Conservation (phyloP, 2,888 invertebrate genomes). For the Platerodrilus igneus region DNA sequence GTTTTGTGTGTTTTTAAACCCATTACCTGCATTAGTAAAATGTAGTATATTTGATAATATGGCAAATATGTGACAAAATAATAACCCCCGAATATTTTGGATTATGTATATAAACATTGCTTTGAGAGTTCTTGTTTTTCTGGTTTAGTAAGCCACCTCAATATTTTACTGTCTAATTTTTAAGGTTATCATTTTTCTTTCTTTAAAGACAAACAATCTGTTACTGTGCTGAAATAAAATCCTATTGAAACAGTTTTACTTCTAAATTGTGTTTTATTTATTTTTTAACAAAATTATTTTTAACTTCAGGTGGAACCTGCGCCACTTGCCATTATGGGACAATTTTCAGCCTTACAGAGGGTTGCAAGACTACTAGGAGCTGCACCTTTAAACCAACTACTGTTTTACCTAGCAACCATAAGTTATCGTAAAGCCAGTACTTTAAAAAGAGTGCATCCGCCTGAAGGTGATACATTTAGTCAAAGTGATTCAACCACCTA, state of each 20-base stretch:
- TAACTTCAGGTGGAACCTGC: constrained; percentile 58
- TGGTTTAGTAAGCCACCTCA: no score
- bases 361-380: constrained; percentile 66
- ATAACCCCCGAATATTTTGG: no score
- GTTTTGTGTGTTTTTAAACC: no score
- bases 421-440: constrained; percentile 88
- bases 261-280: background rate
- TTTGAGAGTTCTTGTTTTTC: no score
- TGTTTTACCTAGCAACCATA: constrained; percentile 83
- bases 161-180: no score
- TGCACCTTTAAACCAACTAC: constrained; percentile 73
- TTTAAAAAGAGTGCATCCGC: constrained; percentile 74
- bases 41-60: no score
- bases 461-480: constrained; percentile 79
- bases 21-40: no score
- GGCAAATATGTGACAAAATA: no score
- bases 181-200: constrained; percentile 7
- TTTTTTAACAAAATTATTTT: constrained; percentile 18
- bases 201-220: background rate
- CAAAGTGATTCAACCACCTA: constrained; percentile 93
- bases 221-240: background rate
- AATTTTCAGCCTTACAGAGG: constrained; percentile 64
- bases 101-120: no score
- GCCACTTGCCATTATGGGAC: constrained; percentile 59
- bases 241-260: background rate